Evolutionary conservation across 2,113 vertebrate species (phyloP).

Genomic region (Sisor rabdophorus): DNA sequence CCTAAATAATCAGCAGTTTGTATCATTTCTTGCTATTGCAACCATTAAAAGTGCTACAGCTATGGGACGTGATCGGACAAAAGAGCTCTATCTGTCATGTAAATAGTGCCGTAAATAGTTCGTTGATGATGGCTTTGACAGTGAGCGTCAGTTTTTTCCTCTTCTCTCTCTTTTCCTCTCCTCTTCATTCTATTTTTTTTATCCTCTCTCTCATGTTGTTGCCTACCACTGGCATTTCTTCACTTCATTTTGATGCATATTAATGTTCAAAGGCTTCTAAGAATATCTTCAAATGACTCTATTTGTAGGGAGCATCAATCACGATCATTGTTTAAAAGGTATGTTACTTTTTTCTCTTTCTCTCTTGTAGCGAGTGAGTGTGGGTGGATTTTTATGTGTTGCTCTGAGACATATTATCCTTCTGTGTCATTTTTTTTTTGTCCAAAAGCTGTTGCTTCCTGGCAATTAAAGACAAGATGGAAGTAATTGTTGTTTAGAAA

Average conservation of each 20-base stretch:
- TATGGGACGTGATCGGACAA: slow-evolving; percentile 93
- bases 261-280: slow-evolving; percentile 69
- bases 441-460: slow-evolving; percentile 36
- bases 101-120: slow-evolving; percentile 97
- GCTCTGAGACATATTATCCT: slow-evolving; percentile 43
- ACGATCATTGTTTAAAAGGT: slow-evolving; percentile 89
- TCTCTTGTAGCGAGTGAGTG: slow-evolving; percentile 15
- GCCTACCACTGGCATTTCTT: slow-evolving; percentile 76
- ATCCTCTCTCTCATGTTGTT: slow-evolving; percentile 79
- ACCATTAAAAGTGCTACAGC: slow-evolving; percentile 87
- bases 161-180: slow-evolving; percentile 58
- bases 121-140: slow-evolving; percentile 93
- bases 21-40: slow-evolving; percentile 99
- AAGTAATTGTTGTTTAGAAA: slow-evolving; percentile 64
- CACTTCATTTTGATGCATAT: slow-evolving; percentile 74
- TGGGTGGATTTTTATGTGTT: slow-evolving; percentile 39
- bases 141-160: slow-evolving; percentile 84
- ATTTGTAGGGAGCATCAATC: slow-evolving; percentile 83
- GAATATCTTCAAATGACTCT: slow-evolving; percentile 95
- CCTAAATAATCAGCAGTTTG: slow-evolving; percentile 99
- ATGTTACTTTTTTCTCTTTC: slow-evolving; percentile 78
- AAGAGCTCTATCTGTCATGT: slow-evolving; percentile 88
- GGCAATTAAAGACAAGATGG: slow-evolving; percentile 48
- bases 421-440: slow-evolving; percentile 25
- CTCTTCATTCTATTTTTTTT: slow-evolving; percentile 70